Conservation (phyloP, 2,888 invertebrate species). For the Idaea dimidiata region DNA sequence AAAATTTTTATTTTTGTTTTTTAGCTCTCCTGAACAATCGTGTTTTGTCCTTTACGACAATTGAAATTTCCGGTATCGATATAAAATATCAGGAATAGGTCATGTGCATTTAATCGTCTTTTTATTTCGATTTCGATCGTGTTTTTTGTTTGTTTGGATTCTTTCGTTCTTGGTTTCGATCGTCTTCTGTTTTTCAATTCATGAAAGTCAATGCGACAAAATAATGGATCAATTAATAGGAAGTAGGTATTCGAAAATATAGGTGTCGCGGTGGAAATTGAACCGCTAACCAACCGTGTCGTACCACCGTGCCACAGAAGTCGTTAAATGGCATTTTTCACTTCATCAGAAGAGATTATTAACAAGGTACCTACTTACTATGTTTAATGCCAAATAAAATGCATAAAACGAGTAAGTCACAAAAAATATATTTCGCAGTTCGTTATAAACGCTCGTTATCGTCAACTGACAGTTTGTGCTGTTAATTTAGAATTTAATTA, state of each 20-base stretch:
- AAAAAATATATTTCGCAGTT: constrained; percentile 31
- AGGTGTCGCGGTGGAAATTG: too few relatives aligned
- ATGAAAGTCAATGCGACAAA: not conserved
- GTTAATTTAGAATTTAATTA: constrained; percentile 19
- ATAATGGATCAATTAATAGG: not conserved
- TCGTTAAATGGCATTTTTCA: not conserved
- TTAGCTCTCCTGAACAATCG: too few relatives aligned
- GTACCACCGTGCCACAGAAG: not conserved
- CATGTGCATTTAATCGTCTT: too few relatives aligned
- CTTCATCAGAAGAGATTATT: not conserved
- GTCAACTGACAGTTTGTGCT: constrained; percentile 20
- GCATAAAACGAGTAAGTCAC: constrained; percentile 9
- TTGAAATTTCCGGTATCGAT: too few relatives aligned
- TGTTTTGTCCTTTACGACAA: too few relatives aligned
- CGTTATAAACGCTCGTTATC: constrained; percentile 27
- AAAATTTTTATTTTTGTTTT: too few relatives aligned
- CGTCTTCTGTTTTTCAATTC: not conserved
- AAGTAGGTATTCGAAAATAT: too few relatives aligned
- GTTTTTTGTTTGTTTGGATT: too few relatives aligned
- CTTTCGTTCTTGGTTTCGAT: too few relatives aligned
- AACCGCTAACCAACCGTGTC: too few relatives aligned
- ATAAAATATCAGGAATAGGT: too few relatives aligned
- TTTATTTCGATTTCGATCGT: too few relatives aligned
- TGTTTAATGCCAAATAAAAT: not conserved
- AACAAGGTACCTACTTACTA: not conserved